Conservation (phyloP, 64 coral and sea anemone genomes). For the Montipora sp. region DNA sequence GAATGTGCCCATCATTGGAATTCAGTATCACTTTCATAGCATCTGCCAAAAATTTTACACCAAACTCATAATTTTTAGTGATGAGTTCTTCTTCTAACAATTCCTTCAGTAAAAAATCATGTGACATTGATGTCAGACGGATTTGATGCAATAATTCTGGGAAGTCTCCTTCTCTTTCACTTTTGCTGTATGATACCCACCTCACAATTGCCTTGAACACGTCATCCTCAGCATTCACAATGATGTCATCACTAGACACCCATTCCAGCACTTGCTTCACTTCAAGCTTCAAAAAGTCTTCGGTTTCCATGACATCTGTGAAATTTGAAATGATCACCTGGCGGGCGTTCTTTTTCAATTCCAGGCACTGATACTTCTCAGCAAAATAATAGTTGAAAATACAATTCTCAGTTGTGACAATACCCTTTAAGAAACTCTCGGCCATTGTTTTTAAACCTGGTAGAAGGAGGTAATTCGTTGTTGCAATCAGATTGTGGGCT, state of each 20-base stretch:
- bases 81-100: too few relatives aligned
- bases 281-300: constrained; percentile 65
- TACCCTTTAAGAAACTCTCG: constrained; percentile 33
- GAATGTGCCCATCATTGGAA: too few relatives aligned
- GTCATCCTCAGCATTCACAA: too few relatives aligned
- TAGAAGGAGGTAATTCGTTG: constrained; percentile 68
- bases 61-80: too few relatives aligned
- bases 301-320: constrained; percentile 27
- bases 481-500: constrained; percentile 43
- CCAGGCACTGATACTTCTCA: constrained; percentile 55
- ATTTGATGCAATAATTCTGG: too few relatives aligned
- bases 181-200: too few relatives aligned
- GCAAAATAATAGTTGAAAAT: constrained; percentile 54
- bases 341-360: constrained; percentile 22
- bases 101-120: too few relatives aligned
- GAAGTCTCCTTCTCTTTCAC: too few relatives aligned
- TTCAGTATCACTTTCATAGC: too few relatives aligned
- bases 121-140: too few relatives aligned
- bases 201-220: too few relatives aligned
- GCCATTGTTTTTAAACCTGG: constrained; percentile 55
- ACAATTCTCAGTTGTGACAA: constrained; percentile 41
- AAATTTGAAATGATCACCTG: constrained; percentile 63
- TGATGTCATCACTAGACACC: constrained; percentile 55
- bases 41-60: too few relatives aligned
- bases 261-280: constrained; percentile 27